Evolutionary conservation across 2,888 invertebrate genomes (phyloP), one percentile per base, ranked within the genome.

Genomic region (Tigriopus californicus): DNA sequence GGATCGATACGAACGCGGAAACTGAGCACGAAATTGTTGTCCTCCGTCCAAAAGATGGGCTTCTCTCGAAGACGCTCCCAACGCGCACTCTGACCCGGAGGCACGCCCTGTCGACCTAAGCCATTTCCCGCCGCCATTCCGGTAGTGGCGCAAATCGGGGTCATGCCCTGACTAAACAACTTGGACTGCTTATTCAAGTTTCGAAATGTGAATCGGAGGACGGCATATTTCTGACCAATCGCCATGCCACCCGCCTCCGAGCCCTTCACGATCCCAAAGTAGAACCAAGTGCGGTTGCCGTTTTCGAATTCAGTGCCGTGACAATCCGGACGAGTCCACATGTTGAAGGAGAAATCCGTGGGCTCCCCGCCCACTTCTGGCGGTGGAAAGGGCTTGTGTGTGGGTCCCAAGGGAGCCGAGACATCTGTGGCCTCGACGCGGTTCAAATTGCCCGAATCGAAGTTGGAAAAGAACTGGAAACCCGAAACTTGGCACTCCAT

Each of bases 241-340:
- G 25, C 2, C 20, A 61, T 64, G 3, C 64, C 66, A 55, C 66
- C 65, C 64, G 18, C 10, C 55, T 4, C 33, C 41, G 2, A n/a
- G 25, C 11, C 22, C n/a, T 41, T 41, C 24, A 24, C 77, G 55
- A 91, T 73, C 10, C 86, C 88, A 72, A 91, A 91, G 71, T 87
- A 83, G 73, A 91, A 91, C 91, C 91, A 91, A 1, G 90, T 88
- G 63, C 89, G 77, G 70, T 89, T 89, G 56, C 81, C 83, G 76
- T 89, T 90, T 71, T 89, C 85, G 76, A 79, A 88, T 66, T 82
- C 81, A 1, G 89, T 89, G 48, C 77, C 80, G 15, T 60, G 58
- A 73, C 89, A 89, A 71, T 91, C 91, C 0, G 87, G 88, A 66
- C 80, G 79, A 1, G 89, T 90, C 90, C 90, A 90, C 60, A 24